Evolutionary conservation across 64 coral and sea anemone species (phyloP).

Genomic region (Pocillopora damicornis): DNA sequence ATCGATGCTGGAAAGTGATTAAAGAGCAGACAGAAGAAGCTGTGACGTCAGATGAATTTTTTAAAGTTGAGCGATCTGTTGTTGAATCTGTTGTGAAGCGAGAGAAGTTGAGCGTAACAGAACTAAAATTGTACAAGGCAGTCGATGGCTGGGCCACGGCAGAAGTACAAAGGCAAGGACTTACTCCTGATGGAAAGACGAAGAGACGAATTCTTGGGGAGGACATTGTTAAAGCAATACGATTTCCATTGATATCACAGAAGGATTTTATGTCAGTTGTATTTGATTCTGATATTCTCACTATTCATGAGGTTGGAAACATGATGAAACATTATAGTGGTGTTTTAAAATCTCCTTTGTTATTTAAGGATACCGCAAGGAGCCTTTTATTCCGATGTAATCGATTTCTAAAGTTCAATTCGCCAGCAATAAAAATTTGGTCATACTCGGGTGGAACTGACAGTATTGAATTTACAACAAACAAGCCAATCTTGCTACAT

Average conservation of each 20-base stretch:
- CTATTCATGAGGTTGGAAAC: neutral
- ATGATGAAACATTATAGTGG: slow-evolving; percentile 3
- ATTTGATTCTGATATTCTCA: neutral
- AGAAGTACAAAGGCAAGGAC: neutral
- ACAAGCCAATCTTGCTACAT: neutral
- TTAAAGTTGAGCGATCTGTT: slow-evolving; percentile 5
- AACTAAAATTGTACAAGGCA: slow-evolving; percentile 26
- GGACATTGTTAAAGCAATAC: neutral
- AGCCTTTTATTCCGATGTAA: neutral
- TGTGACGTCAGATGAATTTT: slow-evolving; percentile 13
- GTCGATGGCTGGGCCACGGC: slow-evolving; percentile 5
- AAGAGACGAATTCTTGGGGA: neutral
- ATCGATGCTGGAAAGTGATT: slow-evolving; percentile 35
- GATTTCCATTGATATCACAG: neutral
- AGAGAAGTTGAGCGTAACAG: neutral
- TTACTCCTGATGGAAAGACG: neutral
- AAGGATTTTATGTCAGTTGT: neutral
- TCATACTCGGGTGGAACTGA: neutral
- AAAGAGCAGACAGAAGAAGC: slow-evolving; percentile 10
- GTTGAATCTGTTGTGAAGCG: slow-evolving; percentile 21
- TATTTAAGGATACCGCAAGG: neutral
- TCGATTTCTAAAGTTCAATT: neutral
- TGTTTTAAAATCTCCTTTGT: neutral
- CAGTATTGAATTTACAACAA: neutral
- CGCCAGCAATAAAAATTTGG: neutral